Percentiles rank a stretch among this genome's conserved stretches.
Evolutionary conservation across 92 coral and sea anemone genomes (phyloP).

Genomic region (Pocillopora meandrina): DNA sequence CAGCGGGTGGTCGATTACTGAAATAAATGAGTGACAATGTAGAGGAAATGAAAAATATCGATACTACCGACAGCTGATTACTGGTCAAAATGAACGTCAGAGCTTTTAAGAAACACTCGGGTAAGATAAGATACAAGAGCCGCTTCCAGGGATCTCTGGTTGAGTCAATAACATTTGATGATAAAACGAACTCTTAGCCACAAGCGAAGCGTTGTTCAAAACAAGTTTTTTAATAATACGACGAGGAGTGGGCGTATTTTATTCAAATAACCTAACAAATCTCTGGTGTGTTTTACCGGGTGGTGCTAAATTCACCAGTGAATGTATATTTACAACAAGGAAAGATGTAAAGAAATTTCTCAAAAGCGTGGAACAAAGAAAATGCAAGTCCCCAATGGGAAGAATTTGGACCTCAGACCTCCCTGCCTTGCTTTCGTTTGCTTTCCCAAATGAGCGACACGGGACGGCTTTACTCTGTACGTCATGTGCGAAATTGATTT

Average conservation of each 20-base stretch:
- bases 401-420: too few species aligned
- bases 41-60: not conserved
- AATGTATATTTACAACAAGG: too few species aligned
- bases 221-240: slow-evolving; percentile 12
- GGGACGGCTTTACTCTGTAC: too few species aligned
- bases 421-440: too few species aligned
- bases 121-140: not conserved
- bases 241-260: not conserved
- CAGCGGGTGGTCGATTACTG: not conserved
- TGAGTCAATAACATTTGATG: not conserved
- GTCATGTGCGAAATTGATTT: too few species aligned
- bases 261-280: too few species aligned
- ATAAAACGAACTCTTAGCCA: not conserved
- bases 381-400: too few species aligned
- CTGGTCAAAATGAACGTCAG: not conserved
- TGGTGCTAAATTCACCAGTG: too few species aligned
- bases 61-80: not conserved
- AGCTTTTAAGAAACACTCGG: not conserved
- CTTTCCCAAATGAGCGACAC: too few species aligned
- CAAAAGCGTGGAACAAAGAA: too few species aligned
- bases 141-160: not conserved
- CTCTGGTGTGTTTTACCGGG: too few species aligned
- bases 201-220: not conserved
- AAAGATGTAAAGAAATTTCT: too few species aligned
- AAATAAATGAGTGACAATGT: not conserved